Evolutionary conservation across 2,797 vertebrate species (phyloP), one percentile per base, ranked within the genome.

Genomic region (Falco concolor): DNA sequence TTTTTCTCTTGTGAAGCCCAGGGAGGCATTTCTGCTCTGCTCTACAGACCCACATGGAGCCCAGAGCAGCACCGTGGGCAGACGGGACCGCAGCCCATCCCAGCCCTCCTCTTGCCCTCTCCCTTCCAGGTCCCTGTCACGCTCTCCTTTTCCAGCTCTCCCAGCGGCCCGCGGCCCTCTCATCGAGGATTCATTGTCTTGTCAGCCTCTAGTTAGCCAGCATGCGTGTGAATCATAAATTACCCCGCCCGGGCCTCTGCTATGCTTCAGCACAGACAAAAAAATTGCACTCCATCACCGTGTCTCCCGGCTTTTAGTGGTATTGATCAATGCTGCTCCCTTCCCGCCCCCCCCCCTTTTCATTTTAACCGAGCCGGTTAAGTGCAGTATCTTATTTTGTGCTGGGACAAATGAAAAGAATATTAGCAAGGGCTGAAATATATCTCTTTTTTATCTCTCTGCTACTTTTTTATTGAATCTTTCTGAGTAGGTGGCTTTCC

Each of bases 231-330:
- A 97, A 97, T 97, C 97, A 98, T 98, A 98, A 98, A 98, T 98
- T 98, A 98, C 97, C 96, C 94, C 94, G 1, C 96, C 96, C 93
- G 84, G 94, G 95, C 97, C 94, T 97, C 97, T 97, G 96, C 97
- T 96, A 96, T 97, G 97, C 97, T 98, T 98, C 97, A 97, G 97
- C 97, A 97, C 97, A 98, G 98, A 98, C 98, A 98, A 97, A 98
- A 97, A 98, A 98, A 98, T 98, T 98, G 97, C 97, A 97, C 97
- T 98, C 97, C 97, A 98, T 98, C 98, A 98, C 97, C 85, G 95
- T 97, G 97, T 98, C 97, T 97, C 96, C 95, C 52, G 94, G 98
- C 98, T 98, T 98, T 98, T 98, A 98, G 98, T 97, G 96, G 97
- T 98, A 98, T 98, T 98, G 98, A 98, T 98, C 98, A 98, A 97